A percentile compares a stretch with the other conserved stretches of the same genome.
These are phyloP conservation scores for Anarhynchus alexandrinus DNA, from an alignment of 2,113 vertebrate genomes.

Conservation along the genomic window DNA sequence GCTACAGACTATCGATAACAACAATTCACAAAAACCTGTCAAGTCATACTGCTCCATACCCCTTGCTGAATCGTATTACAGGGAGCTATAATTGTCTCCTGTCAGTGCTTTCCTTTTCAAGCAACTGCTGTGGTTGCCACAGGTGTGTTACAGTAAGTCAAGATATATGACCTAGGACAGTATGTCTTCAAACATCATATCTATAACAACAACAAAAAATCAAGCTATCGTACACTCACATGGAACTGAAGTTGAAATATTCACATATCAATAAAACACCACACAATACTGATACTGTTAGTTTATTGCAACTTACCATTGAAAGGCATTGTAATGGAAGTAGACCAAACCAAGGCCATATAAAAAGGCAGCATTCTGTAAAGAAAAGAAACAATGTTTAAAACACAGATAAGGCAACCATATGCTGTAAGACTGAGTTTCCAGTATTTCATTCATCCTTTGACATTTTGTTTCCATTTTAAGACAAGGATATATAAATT, in stretches of 20 bases:
- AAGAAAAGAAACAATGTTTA: conserved; percentile 58
- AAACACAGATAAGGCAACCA: background rate
- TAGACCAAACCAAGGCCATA: conserved; percentile 99
- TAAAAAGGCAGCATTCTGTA: conserved; percentile 99
- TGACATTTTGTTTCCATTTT: background rate
- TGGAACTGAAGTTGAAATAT: background rate
- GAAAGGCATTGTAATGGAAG: conserved; percentile 99
- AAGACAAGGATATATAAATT: background rate
- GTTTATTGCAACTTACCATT: conserved; percentile 87
- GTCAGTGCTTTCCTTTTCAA: background rate
- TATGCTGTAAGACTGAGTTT: background rate
- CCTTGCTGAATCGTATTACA: accelerated
- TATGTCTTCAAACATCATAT: accelerated
- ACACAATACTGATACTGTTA: background rate
- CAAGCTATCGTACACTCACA: background rate
- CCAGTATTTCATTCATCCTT: background rate
- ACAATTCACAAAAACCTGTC: background rate
- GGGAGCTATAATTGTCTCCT: background rate
- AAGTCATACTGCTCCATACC: background rate
- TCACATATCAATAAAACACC: background rate
- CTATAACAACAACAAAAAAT: background rate
- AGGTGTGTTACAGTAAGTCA: background rate
- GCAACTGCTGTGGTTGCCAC: background rate
- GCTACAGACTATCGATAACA: background rate
- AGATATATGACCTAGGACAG: background rate